Evolutionary conservation across 2,888 invertebrate species (phyloP).

Genomic region (Coenonympha glycerion): DNA sequence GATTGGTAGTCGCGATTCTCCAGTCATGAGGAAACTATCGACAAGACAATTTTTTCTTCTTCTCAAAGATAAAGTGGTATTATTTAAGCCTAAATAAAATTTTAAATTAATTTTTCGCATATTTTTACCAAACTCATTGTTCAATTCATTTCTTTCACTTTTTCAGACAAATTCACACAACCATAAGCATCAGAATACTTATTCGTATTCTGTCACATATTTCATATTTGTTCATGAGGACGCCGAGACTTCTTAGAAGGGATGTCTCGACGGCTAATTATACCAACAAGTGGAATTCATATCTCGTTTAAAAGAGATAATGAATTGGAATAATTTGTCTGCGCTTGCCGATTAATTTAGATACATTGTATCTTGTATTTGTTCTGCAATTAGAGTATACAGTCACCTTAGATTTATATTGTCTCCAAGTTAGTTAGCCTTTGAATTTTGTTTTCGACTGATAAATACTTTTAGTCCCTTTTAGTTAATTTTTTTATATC

Average conservation of each 20-base stretch:
- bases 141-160: no score
- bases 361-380: slow-evolving; percentile 7
- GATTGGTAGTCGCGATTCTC: no score
- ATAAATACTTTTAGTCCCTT: no score
- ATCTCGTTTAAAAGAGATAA: slow-evolving; percentile 13
- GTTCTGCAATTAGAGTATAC: neutral
- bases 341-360: slow-evolving; percentile 9
- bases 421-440: no score
- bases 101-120: no score
- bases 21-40: no score
- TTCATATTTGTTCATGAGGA: slow-evolving; percentile 20
- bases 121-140: no score
- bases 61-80: no score
- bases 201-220: slow-evolving; percentile 14
- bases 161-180: no score
- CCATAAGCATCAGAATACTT: neutral
- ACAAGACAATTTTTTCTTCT: no score
- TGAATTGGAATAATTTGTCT: slow-evolving; percentile 20
- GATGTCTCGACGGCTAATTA: slow-evolving; percentile 26
- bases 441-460: no score
- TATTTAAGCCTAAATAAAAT: no score
- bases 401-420: neutral
- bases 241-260: slow-evolving; percentile 25
- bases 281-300: slow-evolving; percentile 21
- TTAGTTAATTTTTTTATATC: neutral